Evolutionary conservation across 2,888 invertebrate species (phyloP).

Genomic region (Ophraella communa): DNA sequence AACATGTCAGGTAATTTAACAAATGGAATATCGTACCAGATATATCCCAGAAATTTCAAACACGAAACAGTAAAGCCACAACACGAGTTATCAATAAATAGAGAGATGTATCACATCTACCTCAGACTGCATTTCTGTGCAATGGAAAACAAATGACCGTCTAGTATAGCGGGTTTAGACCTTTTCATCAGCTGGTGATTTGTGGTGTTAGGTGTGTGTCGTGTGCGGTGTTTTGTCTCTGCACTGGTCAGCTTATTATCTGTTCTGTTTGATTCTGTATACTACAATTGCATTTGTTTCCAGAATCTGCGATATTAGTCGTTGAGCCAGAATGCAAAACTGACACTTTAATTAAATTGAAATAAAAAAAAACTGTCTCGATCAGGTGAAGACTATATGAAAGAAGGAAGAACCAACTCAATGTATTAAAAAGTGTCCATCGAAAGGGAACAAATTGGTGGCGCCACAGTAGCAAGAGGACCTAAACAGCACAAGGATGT

Average conservation of each 20-base stretch:
- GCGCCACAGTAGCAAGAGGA: no score
- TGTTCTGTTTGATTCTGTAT: slow-evolving; percentile 2
- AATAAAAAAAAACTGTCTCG: no score
- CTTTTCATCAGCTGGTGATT: slow-evolving; percentile 36
- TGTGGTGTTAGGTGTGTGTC: slow-evolving; percentile 31
- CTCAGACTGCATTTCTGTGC: slow-evolving; percentile 8
- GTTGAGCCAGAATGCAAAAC: not conserved
- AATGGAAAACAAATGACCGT: slow-evolving; percentile 4
- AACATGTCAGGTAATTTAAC: not conserved
- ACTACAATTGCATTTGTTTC: slow-evolving; percentile 21
- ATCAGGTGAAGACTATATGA: no score
- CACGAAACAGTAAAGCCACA: not conserved
- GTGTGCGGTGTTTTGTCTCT: slow-evolving; percentile 27
- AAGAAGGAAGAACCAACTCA: no score
- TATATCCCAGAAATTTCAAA: not conserved
- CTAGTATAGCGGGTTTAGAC: slow-evolving; percentile 22
- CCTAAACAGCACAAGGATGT: no score
- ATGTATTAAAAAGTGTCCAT: no score
- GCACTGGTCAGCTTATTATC: slow-evolving; percentile 38
- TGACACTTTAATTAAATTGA: no score
- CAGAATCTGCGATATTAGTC: not conserved
- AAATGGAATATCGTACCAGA: not conserved
- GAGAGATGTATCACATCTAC: not conserved
- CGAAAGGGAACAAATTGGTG: no score
- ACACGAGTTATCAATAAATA: slow-evolving; percentile 18